Conservation (phyloP, 2,888 invertebrate species). For the Steinernema carpocapsae region DNA sequence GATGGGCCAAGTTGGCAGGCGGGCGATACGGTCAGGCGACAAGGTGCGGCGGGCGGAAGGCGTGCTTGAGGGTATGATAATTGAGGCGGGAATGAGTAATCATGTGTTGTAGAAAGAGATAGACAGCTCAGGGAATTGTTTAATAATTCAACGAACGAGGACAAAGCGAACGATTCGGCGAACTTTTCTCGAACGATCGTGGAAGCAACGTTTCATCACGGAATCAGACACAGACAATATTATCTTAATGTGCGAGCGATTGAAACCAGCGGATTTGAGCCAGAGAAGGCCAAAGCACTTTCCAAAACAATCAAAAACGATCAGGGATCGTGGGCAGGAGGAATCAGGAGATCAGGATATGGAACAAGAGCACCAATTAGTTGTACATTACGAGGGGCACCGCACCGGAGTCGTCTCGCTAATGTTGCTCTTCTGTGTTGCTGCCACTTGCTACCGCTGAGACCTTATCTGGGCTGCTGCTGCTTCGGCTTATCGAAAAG, state of each 20-base stretch:
- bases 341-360: not conserved
- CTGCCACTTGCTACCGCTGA: conserved; percentile 26
- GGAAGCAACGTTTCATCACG: conserved; percentile 18
- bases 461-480: conserved; percentile 11
- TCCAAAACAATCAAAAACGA: not conserved
- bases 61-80: not conserved
- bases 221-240: conserved; percentile 21
- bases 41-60: not conserved
- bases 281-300: not conserved
- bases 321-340: not conserved
- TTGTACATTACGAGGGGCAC: conserved; percentile 24
- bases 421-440: conserved; percentile 28
- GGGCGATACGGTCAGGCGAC: not conserved
- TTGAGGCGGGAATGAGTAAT: no score
- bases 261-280: not conserved
- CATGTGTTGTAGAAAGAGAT: not conserved
- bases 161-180: conserved; percentile 20
- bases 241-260: not conserved
- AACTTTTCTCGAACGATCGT: conserved; percentile 19
- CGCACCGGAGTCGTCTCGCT: conserved; percentile 3
- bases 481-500: conserved; percentile 19
- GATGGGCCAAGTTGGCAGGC: no score
- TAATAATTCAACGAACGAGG: conserved; percentile 20
- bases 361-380: conserved; percentile 20
- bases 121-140: not conserved